Base-by-base conservation (phyloP, 2,888 invertebrate species). In the Linnaemya tessellans region DNA sequence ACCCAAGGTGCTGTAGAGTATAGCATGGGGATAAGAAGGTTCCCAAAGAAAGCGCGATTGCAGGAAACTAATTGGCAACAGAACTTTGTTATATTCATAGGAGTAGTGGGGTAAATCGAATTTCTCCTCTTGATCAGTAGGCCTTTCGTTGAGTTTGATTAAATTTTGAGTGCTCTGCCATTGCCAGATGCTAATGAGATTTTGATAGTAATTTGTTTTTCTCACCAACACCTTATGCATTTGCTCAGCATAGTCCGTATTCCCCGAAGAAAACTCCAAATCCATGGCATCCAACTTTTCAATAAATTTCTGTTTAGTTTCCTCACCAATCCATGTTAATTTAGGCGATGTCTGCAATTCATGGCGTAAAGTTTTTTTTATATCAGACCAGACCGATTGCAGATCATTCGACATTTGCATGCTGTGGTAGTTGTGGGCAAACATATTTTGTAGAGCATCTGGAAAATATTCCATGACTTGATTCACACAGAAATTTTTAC, bases 41-140 rank as follows among this genome's bases (percentile, higher is more conserved):
- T 92, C 91, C 89, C 91, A 92, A 67, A 92, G 89, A 87, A 92
- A 90, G 3, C 91, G 90, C 0, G 91, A 88, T 73, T 92, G 91
- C 22, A 92, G 75, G 18, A 91, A 89, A 0, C 89, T 90, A 46
- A 90, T 87, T 0, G 92, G 90, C 35, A 92, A 89, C 38, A 88
- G 87, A 51, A 92, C 89, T 77, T 89, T 89, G 78, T 92, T 92
- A 15, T 84, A 88, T 30, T 87, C 89, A 30, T 88, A 75, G 3
- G 89, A 88, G 58, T 90, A 91, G 77, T 89, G 89, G 0, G 90
- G 91, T 64, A 90, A 85, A 58, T 88, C 88, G 49, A 87, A 70
- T 8, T 82, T 80, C 3, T 83, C 20, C n/a, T 89, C 89, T 3
- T 80, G 78, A 7, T 86, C 30, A n/a, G 84, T 83, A 0, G 92